A percentile compares a stretch with the other conserved stretches of the same genome.
These are phyloP conservation scores for Pempheris klunzingeri DNA, from an alignment of 2,797 vertebrate genomes.

Conservation along the genomic window DNA sequence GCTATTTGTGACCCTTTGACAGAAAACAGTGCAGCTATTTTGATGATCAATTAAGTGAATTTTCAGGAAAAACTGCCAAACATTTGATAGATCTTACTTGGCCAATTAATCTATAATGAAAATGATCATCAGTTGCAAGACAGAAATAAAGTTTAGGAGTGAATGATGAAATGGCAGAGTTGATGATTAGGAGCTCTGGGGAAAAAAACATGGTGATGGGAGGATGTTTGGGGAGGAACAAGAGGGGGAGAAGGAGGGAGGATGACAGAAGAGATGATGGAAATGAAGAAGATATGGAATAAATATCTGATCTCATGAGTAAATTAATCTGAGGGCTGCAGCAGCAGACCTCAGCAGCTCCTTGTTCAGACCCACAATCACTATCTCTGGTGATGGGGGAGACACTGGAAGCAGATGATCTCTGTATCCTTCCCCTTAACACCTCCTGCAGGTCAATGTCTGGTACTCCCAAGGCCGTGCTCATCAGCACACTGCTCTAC, in stretches of 20 bases:
- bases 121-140: no score
- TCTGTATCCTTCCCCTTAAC: conserved; percentile 21
- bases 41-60: no score
- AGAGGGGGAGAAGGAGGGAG: background rate
- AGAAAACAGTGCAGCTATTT: no score
- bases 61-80: no score
- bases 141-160: no score
- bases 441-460: background rate
- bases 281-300: background rate
- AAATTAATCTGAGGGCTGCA: background rate
- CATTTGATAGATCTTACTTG: no score
- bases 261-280: background rate
- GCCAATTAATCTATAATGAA: no score
- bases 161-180: no score
- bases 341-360: background rate
- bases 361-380: background rate
- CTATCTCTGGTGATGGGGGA: conserved; percentile 1
- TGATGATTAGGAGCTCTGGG: background rate
- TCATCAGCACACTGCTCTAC: conserved; percentile 41
- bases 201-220: background rate
- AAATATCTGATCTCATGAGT: background rate
- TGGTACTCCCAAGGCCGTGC: background rate
- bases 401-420: background rate
- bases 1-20: no score
- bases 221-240: background rate